Percentiles rank a stretch among this genome's conserved stretches.
These are phyloP conservation scores for Halictus ligatus DNA, from an alignment of 2,888 invertebrate genomes.

Conservation along the genomic window DNA sequence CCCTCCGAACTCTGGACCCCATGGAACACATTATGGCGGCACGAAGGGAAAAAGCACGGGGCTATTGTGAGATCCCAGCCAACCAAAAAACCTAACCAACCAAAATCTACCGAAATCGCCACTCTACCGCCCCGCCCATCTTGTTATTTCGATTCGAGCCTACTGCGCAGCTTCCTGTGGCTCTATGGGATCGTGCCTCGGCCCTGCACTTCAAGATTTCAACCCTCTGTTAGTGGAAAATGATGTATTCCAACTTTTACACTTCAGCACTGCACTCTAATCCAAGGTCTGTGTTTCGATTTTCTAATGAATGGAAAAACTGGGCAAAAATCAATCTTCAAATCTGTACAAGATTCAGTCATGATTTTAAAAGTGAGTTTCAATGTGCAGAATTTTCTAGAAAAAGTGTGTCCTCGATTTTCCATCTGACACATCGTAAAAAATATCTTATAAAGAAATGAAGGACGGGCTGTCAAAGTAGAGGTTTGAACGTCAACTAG, in stretches of 20 bases:
- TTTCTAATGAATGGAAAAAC: no score
- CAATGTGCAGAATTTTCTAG: no score
- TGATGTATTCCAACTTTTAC: neutral
- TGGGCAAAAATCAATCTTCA: neutral
- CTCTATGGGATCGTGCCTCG: neutral
- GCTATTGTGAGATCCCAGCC: conserved; percentile 71
- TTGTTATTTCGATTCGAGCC: conserved; percentile 58
- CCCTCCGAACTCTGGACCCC: conserved; percentile 63
- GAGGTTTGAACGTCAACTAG: neutral
- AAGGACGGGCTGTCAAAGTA: neutral
- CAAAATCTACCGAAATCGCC: conserved; percentile 77
- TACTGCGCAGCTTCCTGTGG: neutral
- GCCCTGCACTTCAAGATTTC: neutral
- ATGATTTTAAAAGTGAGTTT: no score
- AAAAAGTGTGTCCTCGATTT: no score
- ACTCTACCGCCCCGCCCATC: conserved; percentile 75
- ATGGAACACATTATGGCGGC: conserved; percentile 61
- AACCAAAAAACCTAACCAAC: conserved; percentile 78
- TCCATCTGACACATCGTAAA: neutral
- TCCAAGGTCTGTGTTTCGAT: no score
- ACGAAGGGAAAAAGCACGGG: conserved; percentile 60
- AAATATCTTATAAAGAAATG: neutral
- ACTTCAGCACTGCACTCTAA: no score
- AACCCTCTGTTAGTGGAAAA: neutral
- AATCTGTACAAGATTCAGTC: neutral